Base-by-base conservation (phyloP, 2,888 invertebrate species). In the Heliconius hortense region DNA sequence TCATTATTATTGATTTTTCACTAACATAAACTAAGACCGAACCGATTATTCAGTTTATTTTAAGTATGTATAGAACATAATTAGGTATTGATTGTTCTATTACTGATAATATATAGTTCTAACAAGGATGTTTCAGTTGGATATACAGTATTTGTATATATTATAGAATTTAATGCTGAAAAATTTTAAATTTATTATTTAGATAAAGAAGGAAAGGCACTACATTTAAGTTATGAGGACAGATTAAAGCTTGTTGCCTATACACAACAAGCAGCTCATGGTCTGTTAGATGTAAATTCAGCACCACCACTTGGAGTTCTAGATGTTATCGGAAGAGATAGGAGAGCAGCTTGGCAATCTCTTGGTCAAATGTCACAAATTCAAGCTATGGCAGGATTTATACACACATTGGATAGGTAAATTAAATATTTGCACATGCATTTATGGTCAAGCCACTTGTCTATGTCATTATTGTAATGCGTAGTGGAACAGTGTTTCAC, bases 201-300 rank as follows among this genome's bases (percentile, higher is more conserved):
- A 99, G 99, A 99, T 89, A 99, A 99, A 93, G 97, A 98, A 92
- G 99, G 99, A n/a, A 99, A 99, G 94, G 99, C 98, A 4, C 95
- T 99, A 69, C 98, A 98, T 85, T 95, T 99, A 78, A 97, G 98
- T 67, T 99, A 99, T 89, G 97, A 98, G 89, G 98, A 99, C 86
- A 97, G 98, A 86, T 90, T 99, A 74, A 97, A 97, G 86, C 92
- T 99, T 79, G 97, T 99, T 26, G 99, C 99, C 2, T 97, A 97
- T 85, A 98, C 97, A 15, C 98, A 98, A 86, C 99, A 99, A 95
- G 97, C 97, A 13, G 95, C 95, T 18, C 96, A 98, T 89, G 99
- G 99, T 0, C 96, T 97, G 71, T 96, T 96, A 84, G 95, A 96
- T 80, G 91, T 96, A 1, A 96, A 96, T 72, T 95, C 96, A 72